Conservation (phyloP, 1,140 invertebrate genomes). For the Philaenus spumarius region DNA sequence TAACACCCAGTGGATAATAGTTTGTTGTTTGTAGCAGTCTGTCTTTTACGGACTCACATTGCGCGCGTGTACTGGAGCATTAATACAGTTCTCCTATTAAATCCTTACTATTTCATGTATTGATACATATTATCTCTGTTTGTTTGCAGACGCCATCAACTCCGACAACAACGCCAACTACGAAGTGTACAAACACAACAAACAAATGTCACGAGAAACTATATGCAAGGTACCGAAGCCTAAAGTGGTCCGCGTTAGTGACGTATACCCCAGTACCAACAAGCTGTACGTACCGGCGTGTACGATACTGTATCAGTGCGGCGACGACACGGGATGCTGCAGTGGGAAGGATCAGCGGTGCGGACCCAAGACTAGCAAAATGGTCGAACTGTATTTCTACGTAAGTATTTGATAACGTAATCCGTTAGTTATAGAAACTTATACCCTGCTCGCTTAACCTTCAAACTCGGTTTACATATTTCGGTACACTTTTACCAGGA, state of each 20-base stretch:
- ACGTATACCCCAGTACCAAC: conserved; percentile 56
- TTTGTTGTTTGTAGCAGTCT: too few species aligned
- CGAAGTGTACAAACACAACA: conserved; percentile 49
- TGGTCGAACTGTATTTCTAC: conserved; percentile 61
- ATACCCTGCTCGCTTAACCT: too few species aligned
- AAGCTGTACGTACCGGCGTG: conserved; percentile 66
- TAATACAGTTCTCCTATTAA: too few species aligned
- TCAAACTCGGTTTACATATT: too few species aligned
- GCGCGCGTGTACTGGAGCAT: too few species aligned
- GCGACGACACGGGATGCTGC: conserved; percentile 73
- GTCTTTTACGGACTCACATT: too few species aligned
- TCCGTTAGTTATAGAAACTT: too few species aligned
- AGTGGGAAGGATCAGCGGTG: conserved; percentile 52
- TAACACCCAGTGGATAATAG: too few species aligned
- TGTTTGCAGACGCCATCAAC: conserved; percentile 1
- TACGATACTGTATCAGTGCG: conserved; percentile 63
- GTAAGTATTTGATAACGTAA: conserved; percentile 54
- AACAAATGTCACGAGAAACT: conserved; percentile 49
- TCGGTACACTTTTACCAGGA: too few species aligned
- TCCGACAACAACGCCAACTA: conserved; percentile 10
- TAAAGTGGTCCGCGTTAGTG: conserved; percentile 52
- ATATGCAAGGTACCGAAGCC: conserved; percentile 53
- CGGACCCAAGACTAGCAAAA: conserved; percentile 53
- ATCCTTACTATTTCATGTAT: too few species aligned
- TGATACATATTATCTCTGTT: too few species aligned